Percentiles rank a stretch among this genome's conserved stretches.
phyloP scores from a whole-genome alignment of 2,888 invertebrate species.

The Halictus quadricinctus region DNA sequence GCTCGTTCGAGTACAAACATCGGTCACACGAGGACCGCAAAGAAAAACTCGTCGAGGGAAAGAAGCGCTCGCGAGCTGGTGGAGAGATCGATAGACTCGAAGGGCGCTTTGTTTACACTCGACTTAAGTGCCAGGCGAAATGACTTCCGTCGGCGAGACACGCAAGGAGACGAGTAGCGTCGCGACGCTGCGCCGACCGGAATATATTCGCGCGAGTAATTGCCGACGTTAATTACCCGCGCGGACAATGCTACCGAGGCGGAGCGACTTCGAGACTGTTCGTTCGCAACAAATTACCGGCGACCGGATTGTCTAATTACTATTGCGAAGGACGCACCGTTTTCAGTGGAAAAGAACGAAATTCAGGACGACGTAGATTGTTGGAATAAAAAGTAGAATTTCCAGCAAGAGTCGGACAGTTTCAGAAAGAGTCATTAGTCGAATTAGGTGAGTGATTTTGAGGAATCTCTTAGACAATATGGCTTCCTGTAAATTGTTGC shows the following conservation, averaged over 20 bases:
- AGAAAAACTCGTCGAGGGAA: not conserved
- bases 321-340: not conserved
- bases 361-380: no score
- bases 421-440: not conserved
- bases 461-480: no score
- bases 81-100: conserved; percentile 16
- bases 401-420: not conserved
- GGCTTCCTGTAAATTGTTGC: no score
- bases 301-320: no score
- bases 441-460: no score
- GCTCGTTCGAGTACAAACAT: not conserved
- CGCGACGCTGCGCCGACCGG: not conserved
- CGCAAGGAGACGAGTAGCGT: not conserved
- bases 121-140: conserved; percentile 7
- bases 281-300: no score
- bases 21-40: not conserved
- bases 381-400: not conserved
- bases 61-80: not conserved
- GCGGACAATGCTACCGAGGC: not conserved
- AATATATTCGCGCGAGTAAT: conserved; percentile 25
- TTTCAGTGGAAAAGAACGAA: not conserved
- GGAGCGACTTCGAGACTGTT: not conserved
- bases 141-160: conserved; percentile 12
- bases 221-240: not conserved
- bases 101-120: conserved; percentile 26